Evolutionary conservation across 1,140 invertebrate genomes (phyloP).

Genomic region (Bombus terrestris): DNA sequence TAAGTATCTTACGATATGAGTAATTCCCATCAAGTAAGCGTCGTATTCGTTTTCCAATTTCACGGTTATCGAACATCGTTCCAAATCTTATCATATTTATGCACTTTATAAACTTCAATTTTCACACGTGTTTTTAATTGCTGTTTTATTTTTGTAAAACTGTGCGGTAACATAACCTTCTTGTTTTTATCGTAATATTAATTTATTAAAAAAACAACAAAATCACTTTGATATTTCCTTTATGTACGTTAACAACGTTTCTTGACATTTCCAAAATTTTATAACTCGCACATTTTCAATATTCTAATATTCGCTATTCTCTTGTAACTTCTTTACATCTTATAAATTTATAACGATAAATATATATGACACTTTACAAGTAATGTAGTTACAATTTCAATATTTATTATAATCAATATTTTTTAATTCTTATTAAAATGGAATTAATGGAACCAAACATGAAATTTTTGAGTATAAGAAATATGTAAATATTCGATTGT

Average conservation of each 20-base stretch:
- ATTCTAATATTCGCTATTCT: not conserved
- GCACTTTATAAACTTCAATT: not conserved
- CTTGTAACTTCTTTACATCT: not conserved
- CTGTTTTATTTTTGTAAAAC: not conserved
- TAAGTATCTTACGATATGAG: slow-evolving; percentile 86
- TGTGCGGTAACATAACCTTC: slow-evolving; percentile 21
- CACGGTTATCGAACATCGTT: slow-evolving; percentile 79
- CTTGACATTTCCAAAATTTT: not conserved
- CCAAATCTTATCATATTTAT: slow-evolving; percentile 65
- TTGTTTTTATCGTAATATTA: not conserved
- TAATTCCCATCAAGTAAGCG: slow-evolving; percentile 85
- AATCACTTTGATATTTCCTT: not conserved
- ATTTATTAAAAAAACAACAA: not conserved
- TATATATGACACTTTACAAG: not conserved
- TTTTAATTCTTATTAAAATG: not conserved
- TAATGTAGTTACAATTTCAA: not conserved
- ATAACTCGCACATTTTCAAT: not conserved
- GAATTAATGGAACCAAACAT: not conserved
- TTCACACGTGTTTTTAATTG: not conserved
- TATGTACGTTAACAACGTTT: not conserved
- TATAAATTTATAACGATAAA: not conserved
- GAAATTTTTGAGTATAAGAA: not conserved
- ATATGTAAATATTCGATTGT: too few relatives aligned
- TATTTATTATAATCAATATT: not conserved
- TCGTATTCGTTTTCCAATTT: slow-evolving; percentile 84